Evolutionary conservation across 2,888 invertebrate species (phyloP), one percentile per base, ranked within the genome.

Genomic region (Caenorhabditis panamensis): DNA sequence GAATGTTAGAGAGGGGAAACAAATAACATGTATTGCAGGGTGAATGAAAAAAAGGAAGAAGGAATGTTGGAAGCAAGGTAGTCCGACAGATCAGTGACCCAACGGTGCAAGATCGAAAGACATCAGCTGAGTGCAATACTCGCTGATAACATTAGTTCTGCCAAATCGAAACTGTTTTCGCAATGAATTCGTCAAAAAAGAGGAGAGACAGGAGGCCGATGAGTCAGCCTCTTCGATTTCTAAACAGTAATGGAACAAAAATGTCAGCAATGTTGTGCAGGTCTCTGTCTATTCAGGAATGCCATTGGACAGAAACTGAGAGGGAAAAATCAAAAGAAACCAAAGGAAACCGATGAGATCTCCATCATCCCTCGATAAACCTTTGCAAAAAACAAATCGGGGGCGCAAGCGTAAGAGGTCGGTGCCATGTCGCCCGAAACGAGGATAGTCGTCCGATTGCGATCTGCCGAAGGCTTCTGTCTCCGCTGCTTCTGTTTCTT

Each of bases 391-490:
- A 69, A 69, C 61, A 69, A 47, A 63, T 22, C 62, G 62, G 41
- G 41, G 13, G 36, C n/a, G n/a, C n/a, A n/a, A n/a, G n/a, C n/a
- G n/a, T n/a, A 36, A 36, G 69, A 62, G 62, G 71, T 71, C 62
- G 71, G 62, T 62, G 69, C 53, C 69, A 69, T n/a, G n/a, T n/a
- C n/a, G 51, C 26, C 49, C 59, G 59, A 56, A 59, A n/a, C n/a
- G n/a, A 59, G 56, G 47, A 56, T 67, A 37, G 53, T 67, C 67
- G 18, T 44, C 68, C 61, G 69, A 71, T 71, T 56, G 71, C 71
- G 63, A 71, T 71, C 71, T 56, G 71, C 58, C 68, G 59, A 31
- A 9, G 31, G 31, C 31, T 53, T 47, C 61, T 36, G 6, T 36
- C 36, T 36, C 36, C 36, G 11, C 5, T 58, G 53, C 54, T 71